Conservation (phyloP, 2,888 invertebrate species). For the Calameuta filiformis region DNA sequence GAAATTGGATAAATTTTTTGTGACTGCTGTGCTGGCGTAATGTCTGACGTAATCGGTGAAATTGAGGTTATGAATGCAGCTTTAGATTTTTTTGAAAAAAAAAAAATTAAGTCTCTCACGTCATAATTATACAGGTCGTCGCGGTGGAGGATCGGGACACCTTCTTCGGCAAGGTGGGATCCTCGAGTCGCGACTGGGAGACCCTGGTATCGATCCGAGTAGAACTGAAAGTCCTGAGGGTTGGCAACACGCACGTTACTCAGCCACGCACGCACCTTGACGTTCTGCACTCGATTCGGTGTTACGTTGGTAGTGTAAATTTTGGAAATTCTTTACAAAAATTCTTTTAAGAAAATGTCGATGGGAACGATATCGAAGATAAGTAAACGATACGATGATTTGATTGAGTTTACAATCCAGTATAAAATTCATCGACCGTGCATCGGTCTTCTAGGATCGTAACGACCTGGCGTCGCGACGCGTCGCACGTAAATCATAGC, state of each 20-base stretch:
- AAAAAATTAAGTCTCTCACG: neutral
- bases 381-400: neutral
- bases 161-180: neutral
- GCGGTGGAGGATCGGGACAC: neutral
- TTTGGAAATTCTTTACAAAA: neutral
- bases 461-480: neutral
- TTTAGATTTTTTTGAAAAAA: neutral
- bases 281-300: neutral
- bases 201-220: neutral
- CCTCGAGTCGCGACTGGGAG: neutral
- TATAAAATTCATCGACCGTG: neutral
- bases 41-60: neutral
- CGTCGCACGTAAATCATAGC: neutral
- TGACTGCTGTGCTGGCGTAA: neutral
- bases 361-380: neutral
- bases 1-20: neutral
- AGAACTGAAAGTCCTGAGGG: neutral
- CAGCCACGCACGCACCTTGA: neutral
- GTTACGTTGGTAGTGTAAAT: neutral
- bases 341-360: neutral
- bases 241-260: neutral
- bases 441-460: neutral
- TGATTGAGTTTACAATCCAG: neutral
- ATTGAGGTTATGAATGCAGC: neutral
- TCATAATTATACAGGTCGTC: neutral